A percentile compares a stretch with the other conserved stretches of the same genome.
Conservation (phyloP, 2,113 vertebrate species). For the Zosterops pallidus region DNA sequence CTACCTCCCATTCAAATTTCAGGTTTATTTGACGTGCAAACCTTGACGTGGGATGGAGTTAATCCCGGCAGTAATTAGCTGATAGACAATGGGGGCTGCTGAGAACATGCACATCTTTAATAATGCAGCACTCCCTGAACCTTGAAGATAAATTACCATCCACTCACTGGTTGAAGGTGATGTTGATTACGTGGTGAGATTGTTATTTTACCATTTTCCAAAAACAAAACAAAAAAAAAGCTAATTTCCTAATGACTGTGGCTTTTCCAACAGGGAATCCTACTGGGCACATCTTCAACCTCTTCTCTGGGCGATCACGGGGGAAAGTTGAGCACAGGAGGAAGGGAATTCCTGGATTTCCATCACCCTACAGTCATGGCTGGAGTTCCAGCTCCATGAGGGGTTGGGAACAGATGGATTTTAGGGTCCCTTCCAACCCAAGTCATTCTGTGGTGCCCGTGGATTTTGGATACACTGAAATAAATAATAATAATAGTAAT, state of each 20-base stretch:
- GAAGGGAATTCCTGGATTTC: not conserved
- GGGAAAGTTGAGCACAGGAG: not conserved
- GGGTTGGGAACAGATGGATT: not conserved
- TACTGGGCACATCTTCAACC: not conserved
- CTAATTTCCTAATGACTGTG: not conserved
- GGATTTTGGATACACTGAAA: not conserved
- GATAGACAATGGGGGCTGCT: not conserved
- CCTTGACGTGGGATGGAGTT: not conserved
- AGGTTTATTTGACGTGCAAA: not conserved
- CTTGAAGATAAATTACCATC: not conserved
- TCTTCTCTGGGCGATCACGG: not conserved
- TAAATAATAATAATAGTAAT: not conserved
- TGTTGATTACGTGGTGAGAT: not conserved
- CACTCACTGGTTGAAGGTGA: not conserved
- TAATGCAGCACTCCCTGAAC: not conserved
- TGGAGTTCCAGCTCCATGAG: not conserved
- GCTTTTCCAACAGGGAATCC: not conserved
- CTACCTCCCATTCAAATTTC: not conserved
- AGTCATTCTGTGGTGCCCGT: not conserved
- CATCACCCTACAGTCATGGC: not conserved
- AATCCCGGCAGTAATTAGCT: slow-evolving; percentile 21
- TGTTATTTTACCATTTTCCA: not conserved
- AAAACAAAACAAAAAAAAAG: not conserved
- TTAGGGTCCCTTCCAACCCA: not conserved
- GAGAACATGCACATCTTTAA: not conserved